Evolutionary conservation across 2,113 vertebrate genomes (phyloP), one percentile per base, ranked within the genome.

Genomic region (Phalacrocorax aristotelis): DNA sequence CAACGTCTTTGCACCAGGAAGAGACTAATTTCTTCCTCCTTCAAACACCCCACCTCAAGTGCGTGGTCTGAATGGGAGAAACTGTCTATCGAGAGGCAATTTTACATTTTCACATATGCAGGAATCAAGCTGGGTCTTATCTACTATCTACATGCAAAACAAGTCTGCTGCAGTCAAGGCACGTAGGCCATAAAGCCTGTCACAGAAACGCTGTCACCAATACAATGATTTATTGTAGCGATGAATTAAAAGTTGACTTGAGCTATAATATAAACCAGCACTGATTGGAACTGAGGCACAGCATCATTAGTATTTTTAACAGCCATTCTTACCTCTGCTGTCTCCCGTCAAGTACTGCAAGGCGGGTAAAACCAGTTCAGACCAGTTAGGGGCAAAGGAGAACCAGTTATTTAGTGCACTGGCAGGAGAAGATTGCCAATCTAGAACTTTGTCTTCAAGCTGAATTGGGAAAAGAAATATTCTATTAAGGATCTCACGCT

Each of bases 371-470:
- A 99, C 99, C 97, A 99, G 94, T 84, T 99, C 99, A 9, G 99
- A 99, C 99, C 99, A 99, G 97, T 99, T 99, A 38, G 99, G 96
- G 64, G 98, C 98, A 26, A 97, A 98, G 40, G 99, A 99, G 96
- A 99, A 99, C 99, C 99, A 99, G 55, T 95, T 98, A 78, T 99
- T 99, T 89, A 99, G 98, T 21, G 99, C 98, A 46, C 99, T 99
- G 78, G 99, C 99, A 42, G 99, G 98, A 88, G 99, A 99, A 2
- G 98, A 97, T 75, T 99, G 99, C 99, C 99, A 99, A 32, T 99
- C 98, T 8, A 99, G 98, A 76, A 99, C 98, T 80, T 99, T 99
- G 86, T 99, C 99, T 97, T 99, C 99, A 66, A 99, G 95, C 99
- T 99, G 94, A 71, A 86, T 64, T 44, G 89, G 18, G 94, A 89